Conservation (phyloP, 2,113 vertebrate species). For the Prunella himalayana region DNA sequence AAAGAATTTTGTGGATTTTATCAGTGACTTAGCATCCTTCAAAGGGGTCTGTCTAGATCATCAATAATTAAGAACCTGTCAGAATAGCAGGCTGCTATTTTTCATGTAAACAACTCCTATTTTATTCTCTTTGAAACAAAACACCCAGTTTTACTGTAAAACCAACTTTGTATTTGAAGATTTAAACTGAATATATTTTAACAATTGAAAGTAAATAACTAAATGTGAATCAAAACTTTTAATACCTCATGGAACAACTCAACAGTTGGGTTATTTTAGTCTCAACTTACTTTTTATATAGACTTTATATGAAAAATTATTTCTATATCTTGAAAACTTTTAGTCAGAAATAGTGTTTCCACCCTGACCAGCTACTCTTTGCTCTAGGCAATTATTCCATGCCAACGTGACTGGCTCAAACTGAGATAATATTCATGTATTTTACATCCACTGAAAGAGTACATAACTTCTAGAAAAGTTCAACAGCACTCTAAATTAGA, state of each 20-base stretch:
- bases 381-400: background rate
- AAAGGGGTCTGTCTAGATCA: background rate
- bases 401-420: background rate
- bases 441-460: background rate
- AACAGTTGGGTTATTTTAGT: background rate
- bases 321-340: background rate
- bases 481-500: background rate
- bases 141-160: background rate
- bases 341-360: background rate
- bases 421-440: background rate
- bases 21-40: background rate
- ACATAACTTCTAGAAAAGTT: background rate
- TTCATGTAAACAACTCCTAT: background rate
- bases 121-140: background rate
- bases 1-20: background rate
- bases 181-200: background rate
- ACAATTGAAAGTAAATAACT: background rate
- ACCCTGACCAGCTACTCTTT: background rate
- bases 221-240: background rate
- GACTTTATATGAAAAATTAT: background rate
- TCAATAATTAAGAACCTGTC: background rate
- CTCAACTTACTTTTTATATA: background rate
- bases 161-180: background rate
- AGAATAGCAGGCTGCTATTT: background rate
- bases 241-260: background rate